Evolutionary conservation across 2,113 vertebrate genomes (phyloP).

Genomic region (Catharus minimus): DNA sequence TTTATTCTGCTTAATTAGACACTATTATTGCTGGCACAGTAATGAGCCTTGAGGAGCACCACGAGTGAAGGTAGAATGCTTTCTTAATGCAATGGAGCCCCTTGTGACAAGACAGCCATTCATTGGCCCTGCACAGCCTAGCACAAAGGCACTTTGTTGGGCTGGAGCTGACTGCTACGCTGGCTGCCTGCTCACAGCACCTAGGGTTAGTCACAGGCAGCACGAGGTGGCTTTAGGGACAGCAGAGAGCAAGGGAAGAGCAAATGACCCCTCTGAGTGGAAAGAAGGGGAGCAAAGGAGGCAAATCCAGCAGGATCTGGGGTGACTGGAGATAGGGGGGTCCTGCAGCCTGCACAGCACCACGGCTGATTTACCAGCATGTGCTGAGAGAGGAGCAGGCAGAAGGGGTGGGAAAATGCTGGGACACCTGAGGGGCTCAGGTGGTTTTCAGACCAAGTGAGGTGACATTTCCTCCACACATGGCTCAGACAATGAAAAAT

Average conservation of each 20-base stretch:
- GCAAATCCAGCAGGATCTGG: too few relatives aligned
- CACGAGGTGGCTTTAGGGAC: neutral
- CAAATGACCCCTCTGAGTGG: neutral
- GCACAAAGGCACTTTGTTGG: constrained; percentile 41
- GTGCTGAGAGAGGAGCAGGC: neutral
- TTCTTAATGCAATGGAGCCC: constrained; percentile 1
- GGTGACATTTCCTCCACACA: neutral
- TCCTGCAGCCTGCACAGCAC: neutral
- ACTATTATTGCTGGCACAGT: constrained; percentile 46
- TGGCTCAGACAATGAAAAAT: neutral
- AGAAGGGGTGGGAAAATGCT: neutral
- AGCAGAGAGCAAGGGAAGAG: neutral
- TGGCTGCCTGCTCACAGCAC: neutral
- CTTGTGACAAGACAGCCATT: constrained; percentile 28
- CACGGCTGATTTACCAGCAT: neutral
- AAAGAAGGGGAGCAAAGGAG: neutral
- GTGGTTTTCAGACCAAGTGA: neutral
- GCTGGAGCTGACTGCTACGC: neutral
- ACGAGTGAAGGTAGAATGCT: constrained; percentile 24
- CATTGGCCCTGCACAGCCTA: neutral
- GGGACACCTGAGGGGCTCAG: neutral
- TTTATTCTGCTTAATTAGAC: constrained; percentile 56
- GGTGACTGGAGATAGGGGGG: neutral
- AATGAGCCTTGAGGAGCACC: constrained; percentile 26
- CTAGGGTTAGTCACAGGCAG: neutral